Conservation (phyloP, 2,797 vertebrate genomes). For the Chloroceryle inda region DNA sequence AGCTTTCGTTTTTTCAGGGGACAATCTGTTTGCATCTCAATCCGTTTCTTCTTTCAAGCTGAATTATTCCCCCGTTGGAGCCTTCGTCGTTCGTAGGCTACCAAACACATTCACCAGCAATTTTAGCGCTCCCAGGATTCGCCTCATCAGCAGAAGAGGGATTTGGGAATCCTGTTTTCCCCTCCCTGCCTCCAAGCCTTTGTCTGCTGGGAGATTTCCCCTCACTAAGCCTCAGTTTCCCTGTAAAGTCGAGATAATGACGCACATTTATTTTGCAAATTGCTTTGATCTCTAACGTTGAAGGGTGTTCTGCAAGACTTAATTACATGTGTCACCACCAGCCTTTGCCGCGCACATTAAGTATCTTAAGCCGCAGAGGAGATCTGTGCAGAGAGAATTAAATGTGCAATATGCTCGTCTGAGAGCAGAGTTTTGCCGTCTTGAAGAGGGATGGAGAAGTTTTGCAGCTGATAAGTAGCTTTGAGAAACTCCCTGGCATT, state of each 20-base stretch:
- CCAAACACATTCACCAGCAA: rapidly evolving
- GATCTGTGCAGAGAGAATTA: not conserved
- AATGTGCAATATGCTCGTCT: not conserved
- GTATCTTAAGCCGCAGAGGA: constrained; percentile 21
- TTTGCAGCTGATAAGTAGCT: constrained; percentile 8
- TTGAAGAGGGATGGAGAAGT: not conserved
- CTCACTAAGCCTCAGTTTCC: constrained; percentile 44
- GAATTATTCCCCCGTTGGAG: not conserved
- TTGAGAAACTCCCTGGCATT: not conserved
- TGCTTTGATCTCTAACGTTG: constrained; percentile 41
- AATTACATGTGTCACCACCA: constrained; percentile 42
- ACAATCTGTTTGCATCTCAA: not conserved
- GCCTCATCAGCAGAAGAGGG: not conserved
- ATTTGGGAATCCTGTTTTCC: constrained; percentile 28
- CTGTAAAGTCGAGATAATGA: constrained; percentile 43
- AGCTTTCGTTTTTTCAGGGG: not conserved
- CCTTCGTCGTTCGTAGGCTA: rapidly evolving
- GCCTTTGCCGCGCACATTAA: not conserved
- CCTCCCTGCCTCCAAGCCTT: not conserved
- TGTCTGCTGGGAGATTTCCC: constrained; percentile 28
- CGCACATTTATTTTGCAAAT: not conserved
- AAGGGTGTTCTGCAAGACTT: constrained; percentile 34
- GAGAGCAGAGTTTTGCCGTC: not conserved
- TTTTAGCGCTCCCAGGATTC: not conserved
- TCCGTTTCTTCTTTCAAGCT: not conserved